Evolutionary conservation across 1,140 invertebrate species (phyloP), one percentile per base, ranked within the genome.

Genomic region (Nasonia giraulti): DNA sequence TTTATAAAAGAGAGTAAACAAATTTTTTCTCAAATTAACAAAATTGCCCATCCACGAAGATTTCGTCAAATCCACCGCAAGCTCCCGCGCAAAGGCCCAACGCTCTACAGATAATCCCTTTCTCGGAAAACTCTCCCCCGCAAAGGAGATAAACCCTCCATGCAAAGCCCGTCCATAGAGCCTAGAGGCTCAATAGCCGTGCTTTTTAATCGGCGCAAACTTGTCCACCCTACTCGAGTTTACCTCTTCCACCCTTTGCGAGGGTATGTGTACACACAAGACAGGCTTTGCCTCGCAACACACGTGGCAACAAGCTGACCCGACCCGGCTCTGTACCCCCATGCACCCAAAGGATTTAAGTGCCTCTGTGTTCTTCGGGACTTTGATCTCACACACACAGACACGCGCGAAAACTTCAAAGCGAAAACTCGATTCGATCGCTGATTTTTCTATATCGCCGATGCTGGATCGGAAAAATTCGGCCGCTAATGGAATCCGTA

Each of bases 261-360:
- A 71, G 69, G 68, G 23, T 27, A 27, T 33, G 20, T 71, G 68
- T 71, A 71, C 31, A 33, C 68, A 33, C 27, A 71, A 71, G 68
- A 33, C 68, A 71, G 68, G 68, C 68, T 12, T 31, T 5, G 62
- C 5, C 68, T 11, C 11, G 6, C 73, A 11, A 76, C 14, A 44
- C 11, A 7, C 44, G 33, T 76, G 44, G 44, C 33, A 40, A 74
- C 71, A 40, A 37, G 33, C 71, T 74, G 55, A 62, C 17, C 17
- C 17, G 27, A 40, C 37, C n/a, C 37, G 20, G 71, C 31, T 37
- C 10, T 69, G 27, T 37, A 20, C 71, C 71, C 73, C 27, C 23
- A 37, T 74, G 40, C n/a, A 76, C 40, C 23, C 74, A 50, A 76
- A 76, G 74, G 44, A 76, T 76, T 76, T 76, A 76, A 76, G 40